Percentiles rank a stretch among this genome's conserved stretches.
Conservation (phyloP, 2,797 vertebrate genomes). For the Girardinus metallicus region DNA sequence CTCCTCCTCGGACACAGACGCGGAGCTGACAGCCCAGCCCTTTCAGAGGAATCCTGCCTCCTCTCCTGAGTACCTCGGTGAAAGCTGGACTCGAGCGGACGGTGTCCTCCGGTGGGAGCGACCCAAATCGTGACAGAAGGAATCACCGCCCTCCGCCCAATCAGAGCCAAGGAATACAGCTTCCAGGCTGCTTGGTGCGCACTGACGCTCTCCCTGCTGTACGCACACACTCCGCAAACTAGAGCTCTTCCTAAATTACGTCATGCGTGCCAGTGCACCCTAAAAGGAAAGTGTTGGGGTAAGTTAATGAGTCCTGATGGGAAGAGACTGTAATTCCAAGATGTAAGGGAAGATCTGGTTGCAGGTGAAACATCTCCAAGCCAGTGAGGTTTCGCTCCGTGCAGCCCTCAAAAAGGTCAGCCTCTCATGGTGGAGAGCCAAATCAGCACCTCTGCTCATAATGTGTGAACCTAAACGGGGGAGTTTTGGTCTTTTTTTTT, state of each 20-base stretch:
- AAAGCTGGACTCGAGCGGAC: constrained; percentile 58
- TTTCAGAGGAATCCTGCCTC: constrained; percentile 44
- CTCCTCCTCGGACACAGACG: constrained; percentile 52
- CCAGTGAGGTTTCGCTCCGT: constrained; percentile 2
- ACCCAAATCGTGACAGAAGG: constrained; percentile 77
- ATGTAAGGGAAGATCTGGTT: constrained; percentile 6
- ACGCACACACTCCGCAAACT: constrained; percentile 36
- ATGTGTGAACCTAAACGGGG: background rate
- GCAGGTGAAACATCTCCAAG: constrained; percentile 9
- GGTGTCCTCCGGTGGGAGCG: constrained; percentile 72
- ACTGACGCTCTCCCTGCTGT: constrained; percentile 57
- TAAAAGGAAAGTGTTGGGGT: constrained; percentile 82
- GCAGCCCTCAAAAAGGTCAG: constrained; percentile 46
- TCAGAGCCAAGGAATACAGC: constrained; percentile 65
- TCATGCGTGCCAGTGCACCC: constrained; percentile 82
- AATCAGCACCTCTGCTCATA: background rate
- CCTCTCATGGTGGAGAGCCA: constrained; percentile 12
- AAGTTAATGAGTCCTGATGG: constrained; percentile 42
- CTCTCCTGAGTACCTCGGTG: constrained; percentile 53
- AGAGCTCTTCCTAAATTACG: constrained; percentile 80
- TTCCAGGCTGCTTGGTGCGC: constrained; percentile 67
- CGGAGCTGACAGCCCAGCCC: constrained; percentile 45
- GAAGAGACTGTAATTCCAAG: constrained; percentile 48
- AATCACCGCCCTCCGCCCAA: constrained; percentile 80
- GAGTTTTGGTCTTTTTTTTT: constrained; percentile 5